These are phyloP conservation scores for Eudyptes chrysolophus DNA, from an alignment of 2,113 vertebrate species.

Conservation along the genomic window DNA sequence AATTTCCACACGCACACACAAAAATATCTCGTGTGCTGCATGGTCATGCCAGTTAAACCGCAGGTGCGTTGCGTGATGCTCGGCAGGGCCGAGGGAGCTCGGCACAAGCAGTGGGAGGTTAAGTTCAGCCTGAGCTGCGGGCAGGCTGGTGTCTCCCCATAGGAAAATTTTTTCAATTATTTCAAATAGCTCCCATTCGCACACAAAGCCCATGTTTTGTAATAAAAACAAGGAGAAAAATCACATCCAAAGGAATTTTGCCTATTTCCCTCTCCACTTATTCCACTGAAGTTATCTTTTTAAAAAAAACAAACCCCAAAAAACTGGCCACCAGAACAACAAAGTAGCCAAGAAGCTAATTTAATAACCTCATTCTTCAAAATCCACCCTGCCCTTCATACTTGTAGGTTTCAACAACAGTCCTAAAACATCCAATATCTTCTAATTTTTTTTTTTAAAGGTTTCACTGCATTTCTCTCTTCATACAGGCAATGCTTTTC, in stretches of 20 bases:
- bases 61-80: fast-evolving
- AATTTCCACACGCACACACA: background rate
- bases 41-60: fast-evolving
- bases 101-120: background rate
- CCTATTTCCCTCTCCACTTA: conserved; percentile 9
- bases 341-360: background rate
- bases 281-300: background rate
- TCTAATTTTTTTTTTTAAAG: background rate
- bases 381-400: background rate
- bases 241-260: conserved; percentile 39
- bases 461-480: background rate
- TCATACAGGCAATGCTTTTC: background rate
- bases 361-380: conserved; percentile 11
- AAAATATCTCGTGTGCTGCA: fast-evolving
- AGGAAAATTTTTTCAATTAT: conserved; percentile 10
- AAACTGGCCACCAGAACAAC: background rate
- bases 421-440: background rate
- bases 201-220: conserved; percentile 12
- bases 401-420: background rate
- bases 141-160: background rate
- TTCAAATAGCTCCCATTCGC: background rate
- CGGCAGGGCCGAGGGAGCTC: background rate
- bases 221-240: conserved; percentile 29
- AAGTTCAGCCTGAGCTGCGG: background rate
- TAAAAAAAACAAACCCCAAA: background rate